A percentile compares a stretch with the other conserved stretches of the same genome.
These are phyloP conservation scores for Carposina sasakii DNA, from an alignment of 1,140 invertebrate genomes.

Conservation along the genomic window DNA sequence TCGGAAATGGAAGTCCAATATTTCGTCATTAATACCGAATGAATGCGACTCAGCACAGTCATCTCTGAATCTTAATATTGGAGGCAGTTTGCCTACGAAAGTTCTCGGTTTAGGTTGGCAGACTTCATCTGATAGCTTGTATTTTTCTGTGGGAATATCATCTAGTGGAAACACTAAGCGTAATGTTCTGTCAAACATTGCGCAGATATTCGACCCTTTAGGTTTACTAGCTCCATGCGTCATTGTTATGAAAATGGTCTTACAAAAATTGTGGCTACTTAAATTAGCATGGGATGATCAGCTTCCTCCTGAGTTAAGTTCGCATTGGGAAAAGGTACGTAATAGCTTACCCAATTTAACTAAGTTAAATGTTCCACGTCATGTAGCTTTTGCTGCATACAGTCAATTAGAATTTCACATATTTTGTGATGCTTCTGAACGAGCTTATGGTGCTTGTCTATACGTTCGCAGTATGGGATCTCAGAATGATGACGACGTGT, in stretches of 20 bases:
- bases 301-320: constrained; percentile 14
- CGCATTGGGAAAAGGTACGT: not conserved
- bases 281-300: constrained; percentile 32
- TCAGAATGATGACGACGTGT: not conserved
- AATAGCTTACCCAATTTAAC: not conserved
- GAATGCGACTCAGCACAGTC: no score
- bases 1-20: not conserved
- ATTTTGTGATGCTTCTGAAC: not conserved
- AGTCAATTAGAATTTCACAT: not conserved
- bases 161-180: not conserved
- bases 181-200: no score
- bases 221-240: constrained; percentile 27
- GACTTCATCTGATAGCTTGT: not conserved
- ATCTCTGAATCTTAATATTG: not conserved
- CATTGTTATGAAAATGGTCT: constrained; percentile 29
- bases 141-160: not conserved
- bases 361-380: not conserved
- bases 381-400: not conserved
- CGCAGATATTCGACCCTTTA: constrained; percentile 48
- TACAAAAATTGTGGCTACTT: constrained; percentile 28
- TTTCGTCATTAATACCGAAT: not conserved
- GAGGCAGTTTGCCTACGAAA: not conserved
- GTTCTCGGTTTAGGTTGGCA: not conserved
- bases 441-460: not conserved
- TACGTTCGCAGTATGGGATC: not conserved